Evolutionary conservation across 1,140 invertebrate genomes (phyloP).

Genomic region (fruit fly (Drosophila melanogaster)): Release_6_plus_ISO1_MT NT_037436.4:12387001-12387500

Average conservation of each 20-base stretch:
- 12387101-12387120: constrained; percentile 3
- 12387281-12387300: constrained; percentile 7
- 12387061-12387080: constrained; percentile 38
- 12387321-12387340: not conserved
- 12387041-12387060: constrained; percentile 43
- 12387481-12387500: constrained; percentile 38
- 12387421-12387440: constrained; percentile 22
- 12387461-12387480: constrained; percentile 42
- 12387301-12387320: not conserved
- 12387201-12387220: constrained; percentile 53
- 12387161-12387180: constrained; percentile 38
- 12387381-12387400: constrained; percentile 25
- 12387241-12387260: constrained; percentile 42
- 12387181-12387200: constrained; percentile 41
- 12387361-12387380: constrained; percentile 13
- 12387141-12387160: constrained; percentile 29
- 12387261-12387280: constrained; percentile 58
- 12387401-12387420: not conserved
- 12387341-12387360: constrained; percentile 14
- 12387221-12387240: constrained; percentile 33
- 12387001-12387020: constrained; percentile 55
- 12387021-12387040: constrained; percentile 66
- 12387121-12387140: not conserved
- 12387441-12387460: constrained; percentile 56
- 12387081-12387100: constrained; percentile 9